Evolutionary conservation across 1,140 invertebrate genomes (phyloP).

Genomic region (Drosophila ambigua): DNA sequence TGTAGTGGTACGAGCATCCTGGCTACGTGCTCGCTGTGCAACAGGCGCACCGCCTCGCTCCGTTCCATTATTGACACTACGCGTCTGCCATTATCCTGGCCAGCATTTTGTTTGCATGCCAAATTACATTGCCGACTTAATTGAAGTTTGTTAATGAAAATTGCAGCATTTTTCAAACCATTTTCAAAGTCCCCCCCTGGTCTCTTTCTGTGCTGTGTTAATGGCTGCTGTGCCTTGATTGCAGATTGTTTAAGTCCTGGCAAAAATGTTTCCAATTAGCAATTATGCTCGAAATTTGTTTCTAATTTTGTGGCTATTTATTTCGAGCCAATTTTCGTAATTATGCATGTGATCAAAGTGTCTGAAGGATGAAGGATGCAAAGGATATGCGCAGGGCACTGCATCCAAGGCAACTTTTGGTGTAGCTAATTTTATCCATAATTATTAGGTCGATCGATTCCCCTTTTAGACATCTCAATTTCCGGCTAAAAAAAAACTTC

Average conservation of each 20-base stretch:
- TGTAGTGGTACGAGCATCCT: slow-evolving; percentile 16
- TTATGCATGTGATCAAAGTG: too few relatives aligned
- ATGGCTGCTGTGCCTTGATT: slow-evolving; percentile 23
- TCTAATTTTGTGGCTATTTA: slow-evolving; percentile 22
- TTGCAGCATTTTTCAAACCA: slow-evolving; percentile 67
- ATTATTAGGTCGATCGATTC: slow-evolving; percentile 19
- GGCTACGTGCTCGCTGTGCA: slow-evolving; percentile 61
- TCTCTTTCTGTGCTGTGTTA: slow-evolving; percentile 12
- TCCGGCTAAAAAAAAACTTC: slow-evolving; percentile 42
- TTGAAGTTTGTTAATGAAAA: slow-evolving; percentile 81
- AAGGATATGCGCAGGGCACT: too few relatives aligned
- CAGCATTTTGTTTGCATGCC: slow-evolving; percentile 78
- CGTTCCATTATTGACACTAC: slow-evolving; percentile 49
- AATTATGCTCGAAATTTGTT: slow-evolving; percentile 26
- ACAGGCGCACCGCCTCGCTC: slow-evolving; percentile 47
- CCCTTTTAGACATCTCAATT: slow-evolving; percentile 44
- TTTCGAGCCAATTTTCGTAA: too few relatives aligned
- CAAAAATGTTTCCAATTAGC: slow-evolving; percentile 32
- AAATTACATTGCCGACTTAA: slow-evolving; percentile 80
- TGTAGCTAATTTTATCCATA: slow-evolving; percentile 10
- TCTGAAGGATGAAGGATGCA: too few relatives aligned
- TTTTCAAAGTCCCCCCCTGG: slow-evolving; percentile 11
- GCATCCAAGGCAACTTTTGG: not conserved
- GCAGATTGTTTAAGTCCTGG: slow-evolving; percentile 6
- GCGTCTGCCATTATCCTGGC: slow-evolving; percentile 71